phyloP scores from a whole-genome alignment of 2,113 vertebrate species.

The Hippocampus abdominalis region DNA sequence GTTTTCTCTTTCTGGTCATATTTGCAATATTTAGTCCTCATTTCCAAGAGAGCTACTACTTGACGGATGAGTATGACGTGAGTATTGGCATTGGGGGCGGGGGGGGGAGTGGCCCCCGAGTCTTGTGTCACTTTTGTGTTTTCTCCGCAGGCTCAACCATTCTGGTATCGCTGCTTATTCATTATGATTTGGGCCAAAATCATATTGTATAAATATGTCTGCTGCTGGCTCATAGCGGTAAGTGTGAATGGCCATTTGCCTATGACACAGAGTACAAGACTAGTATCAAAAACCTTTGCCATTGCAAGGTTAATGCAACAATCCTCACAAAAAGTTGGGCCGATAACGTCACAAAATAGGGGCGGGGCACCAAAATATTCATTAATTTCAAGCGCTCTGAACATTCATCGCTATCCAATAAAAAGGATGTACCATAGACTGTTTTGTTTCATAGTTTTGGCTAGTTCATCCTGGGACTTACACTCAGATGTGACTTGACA shows the following conservation, averaged over 20 bases:
- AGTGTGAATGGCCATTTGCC: constrained; percentile 33
- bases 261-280: neutral
- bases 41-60: constrained; percentile 82
- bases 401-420: too few relatives aligned
- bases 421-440: too few relatives aligned
- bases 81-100: constrained; percentile 33
- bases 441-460: too few relatives aligned
- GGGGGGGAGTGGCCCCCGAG: neutral
- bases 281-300: neutral
- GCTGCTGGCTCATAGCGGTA: constrained; percentile 96
- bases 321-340: too few relatives aligned
- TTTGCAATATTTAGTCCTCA: constrained; percentile 80
- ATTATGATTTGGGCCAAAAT: constrained; percentile 92
- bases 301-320: neutral
- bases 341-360: too few relatives aligned
- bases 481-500: too few relatives aligned
- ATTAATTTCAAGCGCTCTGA: too few relatives aligned
- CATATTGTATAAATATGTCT: constrained; percentile 93
- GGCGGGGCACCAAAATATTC: too few relatives aligned
- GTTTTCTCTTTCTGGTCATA: constrained; percentile 81
- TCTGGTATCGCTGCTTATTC: constrained; percentile 93
- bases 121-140: constrained; percentile 17
- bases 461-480: too few relatives aligned
- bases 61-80: constrained; percentile 87
- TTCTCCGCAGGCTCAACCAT: constrained; percentile 76